A percentile compares a stretch with the other conserved stretches of the same genome.
Evolutionary conservation across 2,797 vertebrate genomes (phyloP).

Genomic region (Neosilurus mollespiculum): DNA sequence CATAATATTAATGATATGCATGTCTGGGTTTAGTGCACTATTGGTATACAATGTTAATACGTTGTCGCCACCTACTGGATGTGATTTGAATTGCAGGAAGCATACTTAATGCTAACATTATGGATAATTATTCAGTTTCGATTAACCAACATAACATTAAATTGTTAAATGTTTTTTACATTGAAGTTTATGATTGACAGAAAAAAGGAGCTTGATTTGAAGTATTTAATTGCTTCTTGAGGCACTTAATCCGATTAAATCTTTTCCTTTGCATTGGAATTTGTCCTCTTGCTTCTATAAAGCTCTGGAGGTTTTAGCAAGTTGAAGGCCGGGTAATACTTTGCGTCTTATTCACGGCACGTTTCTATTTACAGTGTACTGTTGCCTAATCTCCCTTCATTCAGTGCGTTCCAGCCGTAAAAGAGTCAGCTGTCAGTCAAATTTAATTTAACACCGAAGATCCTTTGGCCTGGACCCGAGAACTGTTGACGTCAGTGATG

Average conservation of each 20-base stretch:
- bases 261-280: background rate
- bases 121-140: background rate
- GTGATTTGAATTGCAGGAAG: background rate
- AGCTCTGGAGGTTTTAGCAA: background rate
- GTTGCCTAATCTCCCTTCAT: background rate
- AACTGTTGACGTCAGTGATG: background rate
- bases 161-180: background rate
- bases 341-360: background rate
- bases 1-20: no score
- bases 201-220: background rate
- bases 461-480: background rate
- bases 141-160: background rate
- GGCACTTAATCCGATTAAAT: background rate
- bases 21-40: background rate
- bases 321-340: background rate
- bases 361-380: background rate
- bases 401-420: background rate
- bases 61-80: conserved; percentile 1
- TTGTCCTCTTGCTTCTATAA: no score
- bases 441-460: background rate
- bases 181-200: background rate
- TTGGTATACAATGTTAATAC: background rate
- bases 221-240: background rate
- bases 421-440: background rate
- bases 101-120: background rate